Evolutionary conservation across 2,797 vertebrate species (phyloP).

Genomic region (Acridotheres tristis): DNA sequence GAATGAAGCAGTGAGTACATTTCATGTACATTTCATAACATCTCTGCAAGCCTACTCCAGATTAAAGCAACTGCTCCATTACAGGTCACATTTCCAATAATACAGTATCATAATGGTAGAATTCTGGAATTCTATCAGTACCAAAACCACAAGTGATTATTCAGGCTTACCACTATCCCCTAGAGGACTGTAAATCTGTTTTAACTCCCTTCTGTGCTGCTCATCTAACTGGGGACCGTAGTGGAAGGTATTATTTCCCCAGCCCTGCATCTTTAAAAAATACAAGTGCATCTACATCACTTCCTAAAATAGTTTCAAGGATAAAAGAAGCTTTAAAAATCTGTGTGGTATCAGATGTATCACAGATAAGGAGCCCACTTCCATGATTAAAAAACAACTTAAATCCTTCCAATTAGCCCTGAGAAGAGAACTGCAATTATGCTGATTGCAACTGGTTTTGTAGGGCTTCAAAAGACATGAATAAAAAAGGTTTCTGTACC

Average conservation of each 20-base stretch:
- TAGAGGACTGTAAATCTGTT: background rate
- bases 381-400: background rate
- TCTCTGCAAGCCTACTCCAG: background rate
- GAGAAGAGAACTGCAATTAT: background rate
- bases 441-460: background rate
- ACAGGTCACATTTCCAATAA: background rate
- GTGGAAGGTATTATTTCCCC: background rate
- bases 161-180: background rate
- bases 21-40: background rate
- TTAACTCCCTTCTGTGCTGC: background rate
- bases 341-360: background rate
- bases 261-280: background rate
- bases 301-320: background rate
- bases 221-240: background rate
- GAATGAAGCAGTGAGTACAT: background rate
- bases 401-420: background rate
- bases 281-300: background rate
- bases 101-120: no score
- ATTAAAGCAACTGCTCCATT: background rate
- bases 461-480: background rate
- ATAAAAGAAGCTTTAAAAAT: background rate
- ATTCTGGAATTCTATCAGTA: no score
- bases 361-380: background rate
- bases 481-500: constrained; percentile 66
- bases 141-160: background rate